Evolutionary conservation across 2,113 vertebrate species (phyloP).

Genomic region (Cavia aperea): DNA sequence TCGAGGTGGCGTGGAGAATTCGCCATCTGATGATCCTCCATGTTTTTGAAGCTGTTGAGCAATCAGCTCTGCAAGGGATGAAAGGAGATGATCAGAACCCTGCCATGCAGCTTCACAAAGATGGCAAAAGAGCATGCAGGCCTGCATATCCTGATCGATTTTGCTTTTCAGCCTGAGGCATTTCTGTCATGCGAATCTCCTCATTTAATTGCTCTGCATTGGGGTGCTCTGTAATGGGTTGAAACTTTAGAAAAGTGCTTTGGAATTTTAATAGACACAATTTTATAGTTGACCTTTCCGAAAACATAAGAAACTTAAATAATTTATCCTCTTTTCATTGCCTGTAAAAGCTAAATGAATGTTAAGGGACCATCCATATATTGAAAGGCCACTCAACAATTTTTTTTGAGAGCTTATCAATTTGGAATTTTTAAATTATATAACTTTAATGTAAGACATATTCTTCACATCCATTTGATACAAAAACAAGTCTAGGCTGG

Average conservation of each 20-base stretch:
- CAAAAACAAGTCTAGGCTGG: not conserved
- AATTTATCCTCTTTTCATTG: not conserved
- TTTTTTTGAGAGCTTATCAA: not conserved
- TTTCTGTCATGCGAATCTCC: not conserved
- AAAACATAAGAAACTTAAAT: not conserved
- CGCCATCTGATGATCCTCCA: rapidly evolving
- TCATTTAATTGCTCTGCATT: not conserved
- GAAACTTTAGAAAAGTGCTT: not conserved
- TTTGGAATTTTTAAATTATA: not conserved
- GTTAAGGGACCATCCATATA: not conserved
- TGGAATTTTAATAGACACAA: not conserved
- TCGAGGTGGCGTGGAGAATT: not conserved
- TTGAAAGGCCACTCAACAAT: not conserved
- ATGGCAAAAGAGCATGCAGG: rapidly evolving
- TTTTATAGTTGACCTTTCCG: not conserved
- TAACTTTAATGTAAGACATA: not conserved
- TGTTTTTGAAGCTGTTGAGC: not conserved
- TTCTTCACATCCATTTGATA: not conserved
- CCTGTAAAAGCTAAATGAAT: not conserved
- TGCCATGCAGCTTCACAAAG: rapidly evolving
- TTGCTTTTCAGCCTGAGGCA: not conserved
- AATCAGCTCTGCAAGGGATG: rapidly evolving
- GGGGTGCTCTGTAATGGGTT: rapidly evolving
- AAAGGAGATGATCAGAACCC: rapidly evolving
- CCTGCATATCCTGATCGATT: not conserved